These are phyloP conservation scores for Drosophila mauritiana DNA, from an alignment of 1,140 invertebrate genomes.

Conservation along the genomic window DNA sequence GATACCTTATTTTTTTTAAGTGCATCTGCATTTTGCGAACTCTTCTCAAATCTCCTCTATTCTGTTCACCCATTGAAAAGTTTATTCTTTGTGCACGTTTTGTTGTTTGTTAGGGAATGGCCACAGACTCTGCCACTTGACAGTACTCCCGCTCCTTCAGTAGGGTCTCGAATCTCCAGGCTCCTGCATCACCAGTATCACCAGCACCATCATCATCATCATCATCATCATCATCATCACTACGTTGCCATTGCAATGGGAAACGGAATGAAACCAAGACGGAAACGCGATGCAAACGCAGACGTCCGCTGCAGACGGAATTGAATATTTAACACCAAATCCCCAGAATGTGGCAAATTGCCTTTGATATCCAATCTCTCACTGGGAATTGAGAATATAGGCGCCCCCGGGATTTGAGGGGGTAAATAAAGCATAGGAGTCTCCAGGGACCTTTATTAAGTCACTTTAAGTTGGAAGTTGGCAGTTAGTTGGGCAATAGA, in stretches of 20 bases:
- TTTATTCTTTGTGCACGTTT: constrained; percentile 40
- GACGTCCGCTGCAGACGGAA: constrained; percentile 63
- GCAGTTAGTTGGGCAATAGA: neutral
- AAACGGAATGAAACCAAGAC: constrained; percentile 54
- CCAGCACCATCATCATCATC: constrained; percentile 12
- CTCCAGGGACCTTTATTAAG: constrained; percentile 34
- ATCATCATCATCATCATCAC: neutral
- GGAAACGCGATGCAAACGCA: constrained; percentile 58
- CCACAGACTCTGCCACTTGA: constrained; percentile 46
- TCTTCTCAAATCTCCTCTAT: constrained; percentile 8
- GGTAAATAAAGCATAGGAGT: constrained; percentile 8
- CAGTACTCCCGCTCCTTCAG: constrained; percentile 28
- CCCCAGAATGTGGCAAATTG: constrained; percentile 58
- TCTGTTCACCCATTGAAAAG: constrained; percentile 33
- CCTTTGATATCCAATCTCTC: constrained; percentile 59
- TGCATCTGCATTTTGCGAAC: constrained; percentile 1
- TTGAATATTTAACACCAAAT: constrained; percentile 65
- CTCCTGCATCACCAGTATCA: constrained; percentile 21
- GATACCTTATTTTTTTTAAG: neutral
- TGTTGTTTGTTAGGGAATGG: constrained; percentile 42
- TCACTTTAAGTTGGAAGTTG: constrained; percentile 18
- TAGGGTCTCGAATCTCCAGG: constrained; percentile 13
- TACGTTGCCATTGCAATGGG: constrained; percentile 40
- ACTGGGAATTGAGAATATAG: constrained; percentile 29
- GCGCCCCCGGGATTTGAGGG: constrained; percentile 6